Evolutionary conservation across 2,797 vertebrate species (phyloP).

Genomic region (Buceros bicornis): DNA sequence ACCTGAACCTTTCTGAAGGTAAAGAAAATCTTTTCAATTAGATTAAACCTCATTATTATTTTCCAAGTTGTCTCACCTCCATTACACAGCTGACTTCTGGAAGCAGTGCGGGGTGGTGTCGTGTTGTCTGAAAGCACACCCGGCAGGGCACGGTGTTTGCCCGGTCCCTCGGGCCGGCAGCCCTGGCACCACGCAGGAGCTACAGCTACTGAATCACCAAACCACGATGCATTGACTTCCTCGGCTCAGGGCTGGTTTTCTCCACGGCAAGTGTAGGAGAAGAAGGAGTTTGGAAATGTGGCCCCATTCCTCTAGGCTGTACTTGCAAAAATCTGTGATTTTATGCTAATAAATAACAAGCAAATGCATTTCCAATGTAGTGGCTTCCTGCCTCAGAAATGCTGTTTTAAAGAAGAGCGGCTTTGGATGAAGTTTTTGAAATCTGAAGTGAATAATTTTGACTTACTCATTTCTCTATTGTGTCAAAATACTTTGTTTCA

Average conservation of each 20-base stretch:
- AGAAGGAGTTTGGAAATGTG: background rate
- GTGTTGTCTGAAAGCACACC: background rate
- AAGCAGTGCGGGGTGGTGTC: background rate
- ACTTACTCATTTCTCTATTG: background rate
- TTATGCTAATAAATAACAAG: background rate
- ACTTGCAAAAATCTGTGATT: background rate
- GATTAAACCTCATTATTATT: background rate
- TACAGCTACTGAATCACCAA: background rate
- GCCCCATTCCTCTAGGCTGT: background rate
- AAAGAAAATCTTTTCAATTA: constrained; percentile 53
- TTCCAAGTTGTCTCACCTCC: background rate
- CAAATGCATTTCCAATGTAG: background rate
- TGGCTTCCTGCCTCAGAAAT: background rate
- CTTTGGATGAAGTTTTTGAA: background rate
- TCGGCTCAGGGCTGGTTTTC: background rate
- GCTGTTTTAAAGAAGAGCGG: background rate
- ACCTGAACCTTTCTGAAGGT: constrained; percentile 18
- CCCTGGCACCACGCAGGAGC: fast-evolving
- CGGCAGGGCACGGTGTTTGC: fast-evolving
- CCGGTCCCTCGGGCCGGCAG: background rate
- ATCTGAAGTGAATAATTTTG: background rate
- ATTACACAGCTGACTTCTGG: background rate
- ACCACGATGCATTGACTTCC: fast-evolving
- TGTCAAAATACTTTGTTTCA: constrained; percentile 9
- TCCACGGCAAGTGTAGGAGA: background rate